Conservation (phyloP, 2,888 invertebrate species). For the Cephalotes varians region DNA sequence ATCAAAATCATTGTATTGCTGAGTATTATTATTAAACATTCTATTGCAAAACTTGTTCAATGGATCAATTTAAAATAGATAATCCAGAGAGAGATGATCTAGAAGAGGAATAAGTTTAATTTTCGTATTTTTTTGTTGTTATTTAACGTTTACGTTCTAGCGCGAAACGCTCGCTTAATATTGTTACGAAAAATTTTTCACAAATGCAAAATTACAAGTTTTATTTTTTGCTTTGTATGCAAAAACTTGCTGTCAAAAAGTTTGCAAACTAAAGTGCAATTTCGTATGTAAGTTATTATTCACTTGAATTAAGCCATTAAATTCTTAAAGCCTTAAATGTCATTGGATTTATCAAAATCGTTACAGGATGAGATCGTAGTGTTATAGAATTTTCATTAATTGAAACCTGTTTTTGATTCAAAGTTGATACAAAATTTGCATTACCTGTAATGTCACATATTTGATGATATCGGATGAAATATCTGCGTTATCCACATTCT, state of each 20-base stretch:
- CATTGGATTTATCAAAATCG: neutral
- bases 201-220: slow-evolving; percentile 29
- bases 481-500: slow-evolving; percentile 22
- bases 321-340: neutral
- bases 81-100: neutral
- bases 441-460: slow-evolving; percentile 36
- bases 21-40: slow-evolving; percentile 14
- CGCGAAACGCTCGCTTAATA: slow-evolving; percentile 35
- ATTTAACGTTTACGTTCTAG: slow-evolving; percentile 24
- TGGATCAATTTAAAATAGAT: slow-evolving; percentile 12
- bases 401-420: neutral
- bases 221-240: slow-evolving; percentile 25
- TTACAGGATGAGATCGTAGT: neutral
- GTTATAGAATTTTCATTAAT: neutral
- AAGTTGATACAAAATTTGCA: neutral
- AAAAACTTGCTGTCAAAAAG: slow-evolving; percentile 6
- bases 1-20: neutral
- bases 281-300: slow-evolving; percentile 21
- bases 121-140: slow-evolving; percentile 44
- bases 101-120: slow-evolving; percentile 47
- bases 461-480: neutral
- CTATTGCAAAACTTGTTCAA: slow-evolving; percentile 19
- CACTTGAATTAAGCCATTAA: slow-evolving; percentile 22
- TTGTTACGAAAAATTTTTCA: slow-evolving; percentile 47
- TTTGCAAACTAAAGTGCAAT: slow-evolving; percentile 23